Evolutionary conservation across 2,888 invertebrate genomes (phyloP).

Genomic region (Hoplodrina blanda): DNA sequence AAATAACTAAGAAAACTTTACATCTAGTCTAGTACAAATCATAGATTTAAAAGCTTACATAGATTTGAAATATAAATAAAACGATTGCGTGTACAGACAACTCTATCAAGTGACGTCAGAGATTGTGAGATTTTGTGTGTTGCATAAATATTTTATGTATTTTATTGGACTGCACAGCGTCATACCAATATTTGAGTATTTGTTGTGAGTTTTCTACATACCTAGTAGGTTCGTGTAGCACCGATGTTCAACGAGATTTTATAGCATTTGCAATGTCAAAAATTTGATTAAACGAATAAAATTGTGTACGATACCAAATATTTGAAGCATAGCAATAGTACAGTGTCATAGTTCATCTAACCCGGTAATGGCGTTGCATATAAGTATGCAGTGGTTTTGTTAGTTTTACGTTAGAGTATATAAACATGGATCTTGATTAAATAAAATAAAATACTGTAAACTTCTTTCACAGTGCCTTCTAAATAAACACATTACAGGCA

Average conservation of each 20-base stretch:
- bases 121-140: constrained; percentile 12
- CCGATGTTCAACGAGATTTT: background rate
- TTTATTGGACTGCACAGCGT: constrained; percentile 26
- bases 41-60: constrained; percentile 9
- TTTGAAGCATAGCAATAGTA: background rate
- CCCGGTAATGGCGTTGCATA: too few relatives aligned
- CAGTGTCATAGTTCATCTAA: too few relatives aligned
- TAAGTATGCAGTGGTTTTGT: too few relatives aligned
- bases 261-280: background rate
- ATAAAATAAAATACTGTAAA: too few relatives aligned
- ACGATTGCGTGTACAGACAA: constrained; percentile 24
- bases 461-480: too few relatives aligned
- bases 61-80: constrained; percentile 32
- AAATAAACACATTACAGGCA: too few relatives aligned
- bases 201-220: background rate
- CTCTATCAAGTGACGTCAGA: constrained; percentile 41
- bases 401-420: too few relatives aligned
- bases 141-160: constrained; percentile 26
- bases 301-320: background rate
- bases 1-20: background rate
- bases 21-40: constrained; percentile 11
- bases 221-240: too few relatives aligned
- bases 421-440: too few relatives aligned
- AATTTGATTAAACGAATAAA: background rate
- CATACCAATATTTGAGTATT: constrained; percentile 6